These are phyloP conservation scores for Nebria salina DNA, from an alignment of 2,888 invertebrate genomes.

Conservation along the genomic window DNA sequence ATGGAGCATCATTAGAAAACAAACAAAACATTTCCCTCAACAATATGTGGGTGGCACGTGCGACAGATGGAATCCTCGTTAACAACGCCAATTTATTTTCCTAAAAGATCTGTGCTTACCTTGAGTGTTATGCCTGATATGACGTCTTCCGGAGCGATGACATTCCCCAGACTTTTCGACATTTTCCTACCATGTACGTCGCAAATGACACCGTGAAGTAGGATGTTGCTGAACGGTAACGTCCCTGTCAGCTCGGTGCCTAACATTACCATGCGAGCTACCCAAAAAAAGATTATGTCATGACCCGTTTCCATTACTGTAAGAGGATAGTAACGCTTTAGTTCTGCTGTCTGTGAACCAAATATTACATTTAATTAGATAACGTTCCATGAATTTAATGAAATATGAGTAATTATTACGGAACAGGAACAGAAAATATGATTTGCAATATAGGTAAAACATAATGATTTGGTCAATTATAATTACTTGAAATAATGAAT, in stretches of 20 bases:
- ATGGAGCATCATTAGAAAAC: background rate
- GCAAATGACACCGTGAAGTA: slow-evolving; percentile 95
- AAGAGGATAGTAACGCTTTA: slow-evolving; percentile 77
- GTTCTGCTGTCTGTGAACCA: slow-evolving; percentile 66
- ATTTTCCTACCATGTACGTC: slow-evolving; percentile 99
- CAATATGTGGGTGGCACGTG: background rate
- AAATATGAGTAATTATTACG: too few relatives aligned
- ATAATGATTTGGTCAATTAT: too few relatives aligned
- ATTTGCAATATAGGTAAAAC: too few relatives aligned
- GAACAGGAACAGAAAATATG: too few relatives aligned
- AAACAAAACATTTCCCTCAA: background rate
- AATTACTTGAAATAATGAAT: too few relatives aligned
- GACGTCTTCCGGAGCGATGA: slow-evolving; percentile 96
- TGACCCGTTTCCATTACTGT: slow-evolving; percentile 95
- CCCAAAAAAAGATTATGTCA: slow-evolving; percentile 99
- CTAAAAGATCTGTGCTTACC: slow-evolving; percentile 62
- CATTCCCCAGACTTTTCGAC: slow-evolving; percentile 98
- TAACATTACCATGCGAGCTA: slow-evolving; percentile 99
- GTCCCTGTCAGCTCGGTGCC: slow-evolving; percentile 89
- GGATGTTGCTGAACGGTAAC: slow-evolving; percentile 92
- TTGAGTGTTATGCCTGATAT: slow-evolving; percentile 87
- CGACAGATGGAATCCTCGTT: background rate
- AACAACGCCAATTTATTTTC: slow-evolving; percentile 9
- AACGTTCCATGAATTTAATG: background rate
- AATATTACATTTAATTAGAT: slow-evolving; percentile 22